Evolutionary conservation across 1,140 invertebrate species (phyloP), one percentile per base, ranked within the genome.

Genomic region (Drosophila ogumai): DNA sequence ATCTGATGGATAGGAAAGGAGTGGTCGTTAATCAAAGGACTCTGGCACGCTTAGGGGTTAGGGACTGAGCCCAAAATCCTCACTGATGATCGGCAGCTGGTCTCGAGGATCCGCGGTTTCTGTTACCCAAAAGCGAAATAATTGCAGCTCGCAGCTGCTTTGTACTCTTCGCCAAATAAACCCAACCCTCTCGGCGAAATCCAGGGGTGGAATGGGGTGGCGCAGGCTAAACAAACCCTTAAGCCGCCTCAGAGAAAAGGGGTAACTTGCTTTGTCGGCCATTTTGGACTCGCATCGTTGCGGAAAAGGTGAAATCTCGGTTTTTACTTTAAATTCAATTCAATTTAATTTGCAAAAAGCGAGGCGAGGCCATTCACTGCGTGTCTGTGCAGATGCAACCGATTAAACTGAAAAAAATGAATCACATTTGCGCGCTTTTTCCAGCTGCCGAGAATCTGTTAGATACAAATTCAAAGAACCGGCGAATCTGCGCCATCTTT

Each of bases 221-320:
- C 52, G 1, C 59, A 12, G 25, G 36, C 74, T 49, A 74, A 75
- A 75, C 57, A 49, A 80, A 87, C 84, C 84, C 84, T 76, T 90
- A 84, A 81, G 52, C 49, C 25, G 40, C 25, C 34, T 32, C 52
- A 55, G 34, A 58, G 12, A 67, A 88, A 61, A 66, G 77, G 84
- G 84, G 84, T 88, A 81, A 90, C 73, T 65, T 71, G 13, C 40
- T 49, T n/a, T 40, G 41, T 59, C 84, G 81, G 84, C 84, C 84
- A 88, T 88, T 88, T 88, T 90, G 82, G 81, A 87, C 71, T 88
- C 75, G 41, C 65, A 38, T 32, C 28, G 47, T n/a, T 19, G 40
- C 43, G 15, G 6, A 63, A 63, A 55, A 49, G 46, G 55, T 47
- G 31, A 58, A 80, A 52, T 44, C 65, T 66, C 59, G 44, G 57